Conservation (phyloP, 2,113 vertebrate species). For the Plecturocebus donacophilus region DNA sequence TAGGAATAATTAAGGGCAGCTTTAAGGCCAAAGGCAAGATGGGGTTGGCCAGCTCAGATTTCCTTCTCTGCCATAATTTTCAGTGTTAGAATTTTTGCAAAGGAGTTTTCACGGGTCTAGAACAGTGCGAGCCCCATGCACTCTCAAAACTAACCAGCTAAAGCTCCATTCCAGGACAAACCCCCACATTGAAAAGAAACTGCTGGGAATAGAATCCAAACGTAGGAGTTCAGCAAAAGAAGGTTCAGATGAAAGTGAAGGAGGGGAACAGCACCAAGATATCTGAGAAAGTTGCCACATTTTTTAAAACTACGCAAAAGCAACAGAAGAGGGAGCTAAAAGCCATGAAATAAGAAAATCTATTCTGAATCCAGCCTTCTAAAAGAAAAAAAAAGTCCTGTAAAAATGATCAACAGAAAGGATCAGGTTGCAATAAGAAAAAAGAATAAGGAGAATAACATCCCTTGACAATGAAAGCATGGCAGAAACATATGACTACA, state of each 20-base stretch:
- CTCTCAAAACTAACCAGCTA: not conserved
- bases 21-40: too few relatives aligned
- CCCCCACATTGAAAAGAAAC: not conserved
- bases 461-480: not conserved
- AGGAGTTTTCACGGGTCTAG: not conserved
- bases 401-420: conserved; percentile 24
- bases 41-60: too few relatives aligned
- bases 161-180: not conserved
- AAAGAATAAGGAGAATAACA: not conserved
- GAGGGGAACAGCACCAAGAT: not conserved
- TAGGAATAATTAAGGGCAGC: too few relatives aligned
- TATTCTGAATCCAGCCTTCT: not conserved
- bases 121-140: not conserved
- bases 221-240: not conserved
- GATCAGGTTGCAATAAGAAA: not conserved
- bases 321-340: conserved; percentile 73
- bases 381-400: not conserved
- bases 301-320: conserved; percentile 56
- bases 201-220: conserved; percentile 21
- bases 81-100: too few relatives aligned
- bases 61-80: too few relatives aligned
- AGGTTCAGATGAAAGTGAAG: not conserved
- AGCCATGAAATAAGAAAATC: conserved; percentile 42
- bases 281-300: not conserved
- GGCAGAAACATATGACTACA: not conserved